A percentile compares a stretch with the other conserved stretches of the same genome.
Evolutionary conservation across 1,140 invertebrate genomes (phyloP).

Genomic region (Aporrectodea caliginosa): DNA sequence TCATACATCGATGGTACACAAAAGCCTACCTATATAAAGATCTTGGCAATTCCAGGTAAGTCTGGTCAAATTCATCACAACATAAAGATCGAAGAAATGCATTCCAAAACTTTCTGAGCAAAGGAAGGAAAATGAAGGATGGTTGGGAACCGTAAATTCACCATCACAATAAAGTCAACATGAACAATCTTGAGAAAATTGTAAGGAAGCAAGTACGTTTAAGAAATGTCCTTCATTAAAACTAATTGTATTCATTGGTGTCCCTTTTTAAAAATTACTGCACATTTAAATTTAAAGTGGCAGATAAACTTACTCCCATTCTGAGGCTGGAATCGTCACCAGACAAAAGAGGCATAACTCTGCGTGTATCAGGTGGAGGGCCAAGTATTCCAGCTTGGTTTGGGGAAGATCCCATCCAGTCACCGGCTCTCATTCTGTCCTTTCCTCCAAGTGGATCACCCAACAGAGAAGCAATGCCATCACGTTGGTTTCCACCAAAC

Average conservation of each 20-base stretch:
- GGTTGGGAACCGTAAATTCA: too few relatives aligned
- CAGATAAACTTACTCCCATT: neutral
- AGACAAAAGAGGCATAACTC: neutral
- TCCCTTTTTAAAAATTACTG: neutral
- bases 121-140: too few relatives aligned
- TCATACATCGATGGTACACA: too few relatives aligned
- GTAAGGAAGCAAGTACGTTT: neutral
- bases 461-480: neutral
- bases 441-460: neutral
- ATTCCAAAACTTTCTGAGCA: too few relatives aligned
- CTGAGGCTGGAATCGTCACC: neutral
- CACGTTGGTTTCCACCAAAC: neutral
- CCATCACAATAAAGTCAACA: neutral
- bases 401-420: neutral
- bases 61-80: too few relatives aligned
- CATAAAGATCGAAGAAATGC: too few relatives aligned
- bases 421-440: neutral
- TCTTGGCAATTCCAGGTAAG: too few relatives aligned
- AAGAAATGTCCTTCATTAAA: neutral
- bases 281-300: neutral
- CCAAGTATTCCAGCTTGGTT: neutral
- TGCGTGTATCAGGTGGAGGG: neutral
- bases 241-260: neutral
- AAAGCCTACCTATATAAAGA: too few relatives aligned
- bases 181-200: neutral